Conservation (phyloP, 1,140 invertebrate species). For the Drosophila navojoa region DNA sequence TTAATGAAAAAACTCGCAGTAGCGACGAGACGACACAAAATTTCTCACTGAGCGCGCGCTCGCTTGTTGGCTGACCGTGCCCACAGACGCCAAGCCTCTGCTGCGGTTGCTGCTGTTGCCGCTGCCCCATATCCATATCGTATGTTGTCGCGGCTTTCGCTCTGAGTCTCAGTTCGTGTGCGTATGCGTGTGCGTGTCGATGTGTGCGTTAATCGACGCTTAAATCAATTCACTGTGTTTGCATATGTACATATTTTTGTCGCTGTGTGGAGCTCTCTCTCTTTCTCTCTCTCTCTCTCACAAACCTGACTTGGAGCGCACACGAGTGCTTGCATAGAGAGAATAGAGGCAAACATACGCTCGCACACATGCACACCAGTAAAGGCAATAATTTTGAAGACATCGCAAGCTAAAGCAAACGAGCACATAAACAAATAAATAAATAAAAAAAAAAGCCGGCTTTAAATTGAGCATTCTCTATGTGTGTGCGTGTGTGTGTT, state of each 20-base stretch:
- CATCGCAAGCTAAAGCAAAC: constrained; percentile 33
- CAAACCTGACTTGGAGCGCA: constrained; percentile 65
- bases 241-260: constrained; percentile 55
- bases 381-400: constrained; percentile 54
- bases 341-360: constrained; percentile 14
- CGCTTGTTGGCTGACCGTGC: constrained; percentile 11
- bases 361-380: constrained; percentile 11
- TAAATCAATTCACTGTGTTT: constrained; percentile 78
- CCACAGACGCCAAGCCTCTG: constrained; percentile 40
- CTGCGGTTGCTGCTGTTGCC: constrained; percentile 15
- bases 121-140: constrained; percentile 58
- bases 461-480: constrained; percentile 61
- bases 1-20: constrained; percentile 67
- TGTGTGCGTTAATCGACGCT: constrained; percentile 75
- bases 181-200: constrained; percentile 2
- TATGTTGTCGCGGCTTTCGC: constrained; percentile 59
- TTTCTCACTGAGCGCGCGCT: constrained; percentile 53
- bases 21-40: constrained; percentile 49
- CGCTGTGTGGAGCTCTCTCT: constrained; percentile 23
- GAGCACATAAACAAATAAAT: constrained; percentile 75
- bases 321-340: constrained; percentile 8
- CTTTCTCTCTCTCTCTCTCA: background rate
- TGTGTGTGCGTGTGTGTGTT: constrained; percentile 13
- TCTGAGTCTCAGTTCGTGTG: constrained; percentile 21
- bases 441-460: constrained; percentile 74